These are phyloP conservation scores for Lepidotrigona ventralis DNA, from an alignment of 1,140 invertebrate species.

Conservation along the genomic window DNA sequence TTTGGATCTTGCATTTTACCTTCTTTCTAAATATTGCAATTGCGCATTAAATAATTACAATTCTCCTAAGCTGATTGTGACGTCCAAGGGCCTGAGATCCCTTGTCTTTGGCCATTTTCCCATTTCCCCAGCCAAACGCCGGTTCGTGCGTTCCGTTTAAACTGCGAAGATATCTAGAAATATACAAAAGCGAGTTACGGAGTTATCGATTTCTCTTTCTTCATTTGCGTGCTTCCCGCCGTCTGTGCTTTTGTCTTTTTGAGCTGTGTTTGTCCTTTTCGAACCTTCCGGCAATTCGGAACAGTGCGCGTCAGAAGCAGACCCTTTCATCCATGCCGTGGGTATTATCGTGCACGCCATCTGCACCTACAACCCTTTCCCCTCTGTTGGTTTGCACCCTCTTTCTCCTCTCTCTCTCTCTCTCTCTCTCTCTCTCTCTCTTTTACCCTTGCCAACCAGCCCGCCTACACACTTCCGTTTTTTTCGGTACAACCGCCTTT, in stretches of 20 bases:
- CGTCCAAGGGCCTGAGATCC: neutral
- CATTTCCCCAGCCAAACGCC: neutral
- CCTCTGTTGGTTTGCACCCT: neutral
- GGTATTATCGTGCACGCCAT: slow-evolving; percentile 54
- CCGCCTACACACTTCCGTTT: slow-evolving; percentile 29
- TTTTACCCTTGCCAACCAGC: neutral
- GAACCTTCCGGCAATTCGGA: slow-evolving; percentile 55
- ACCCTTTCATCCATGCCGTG: slow-evolving; percentile 52
- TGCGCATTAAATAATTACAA: neutral
- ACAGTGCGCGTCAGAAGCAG: slow-evolving; percentile 52
- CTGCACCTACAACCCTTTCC: slow-evolving; percentile 49
- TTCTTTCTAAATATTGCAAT: neutral
- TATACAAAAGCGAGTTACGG: slow-evolving; percentile 29
- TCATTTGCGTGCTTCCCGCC: slow-evolving; percentile 41
- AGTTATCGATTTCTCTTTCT: slow-evolving; percentile 45
- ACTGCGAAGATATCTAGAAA: slow-evolving; percentile 4
- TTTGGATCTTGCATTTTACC: too few relatives aligned
- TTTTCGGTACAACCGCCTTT: slow-evolving; percentile 25
- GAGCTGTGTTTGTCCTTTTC: slow-evolving; percentile 49
- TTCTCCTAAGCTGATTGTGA: neutral
- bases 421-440: too few relatives aligned
- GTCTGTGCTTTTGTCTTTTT: slow-evolving; percentile 41
- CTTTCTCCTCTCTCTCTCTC: too few relatives aligned
- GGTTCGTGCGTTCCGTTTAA: too few relatives aligned
- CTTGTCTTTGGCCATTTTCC: too few relatives aligned